Evolutionary conservation across 2,113 vertebrate species (phyloP).

Genomic region (Willisornis vidua): DNA sequence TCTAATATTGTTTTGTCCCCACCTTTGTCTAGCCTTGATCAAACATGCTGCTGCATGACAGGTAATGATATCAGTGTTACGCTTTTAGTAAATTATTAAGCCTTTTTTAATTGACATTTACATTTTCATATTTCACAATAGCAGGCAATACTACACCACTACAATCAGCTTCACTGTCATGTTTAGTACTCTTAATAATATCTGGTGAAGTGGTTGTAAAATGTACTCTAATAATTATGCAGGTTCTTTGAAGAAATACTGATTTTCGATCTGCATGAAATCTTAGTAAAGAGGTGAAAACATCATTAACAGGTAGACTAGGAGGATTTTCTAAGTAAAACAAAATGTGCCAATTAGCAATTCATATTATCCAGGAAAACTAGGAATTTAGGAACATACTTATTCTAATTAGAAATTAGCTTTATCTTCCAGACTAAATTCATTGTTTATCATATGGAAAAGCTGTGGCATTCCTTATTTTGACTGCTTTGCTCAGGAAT

Average conservation of each 20-base stretch:
- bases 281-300: background rate
- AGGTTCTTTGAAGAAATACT: background rate
- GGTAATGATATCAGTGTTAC: background rate
- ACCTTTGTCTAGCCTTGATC: background rate
- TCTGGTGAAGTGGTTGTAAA: background rate
- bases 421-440: background rate
- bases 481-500: background rate
- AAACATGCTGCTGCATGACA: background rate
- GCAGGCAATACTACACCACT: background rate
- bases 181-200: background rate
- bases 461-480: background rate
- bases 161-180: background rate
- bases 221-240: background rate
- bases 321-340: background rate
- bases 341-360: background rate
- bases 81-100: background rate
- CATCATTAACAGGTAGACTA: background rate
- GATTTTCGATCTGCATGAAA: background rate
- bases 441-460: background rate
- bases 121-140: background rate
- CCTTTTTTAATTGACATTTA: background rate
- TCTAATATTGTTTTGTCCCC: background rate
- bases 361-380: background rate
- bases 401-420: background rate
- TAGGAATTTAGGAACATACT: background rate